These are phyloP conservation scores for Zoanthus solanderi DNA, from an alignment of 92 coral and sea anemone species.

Conservation along the genomic window DNA sequence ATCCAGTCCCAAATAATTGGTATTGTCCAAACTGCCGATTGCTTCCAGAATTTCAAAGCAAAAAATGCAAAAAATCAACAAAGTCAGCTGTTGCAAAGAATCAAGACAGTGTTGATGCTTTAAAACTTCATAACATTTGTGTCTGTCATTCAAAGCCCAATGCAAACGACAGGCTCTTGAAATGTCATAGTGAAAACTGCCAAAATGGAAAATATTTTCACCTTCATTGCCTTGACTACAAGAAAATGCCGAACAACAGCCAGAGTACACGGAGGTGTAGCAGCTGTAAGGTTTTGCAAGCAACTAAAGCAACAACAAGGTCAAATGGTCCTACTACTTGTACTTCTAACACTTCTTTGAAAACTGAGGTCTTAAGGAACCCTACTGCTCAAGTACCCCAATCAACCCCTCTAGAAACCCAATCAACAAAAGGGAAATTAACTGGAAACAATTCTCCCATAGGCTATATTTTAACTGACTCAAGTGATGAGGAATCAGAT, in stretches of 20 bases:
- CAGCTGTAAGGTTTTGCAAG: background rate
- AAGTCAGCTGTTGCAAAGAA: background rate
- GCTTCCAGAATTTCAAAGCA: slow-evolving; percentile 62
- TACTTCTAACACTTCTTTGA: slow-evolving; percentile 55
- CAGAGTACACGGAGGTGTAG: slow-evolving; percentile 2
- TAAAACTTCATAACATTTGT: background rate
- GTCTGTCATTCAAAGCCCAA: background rate
- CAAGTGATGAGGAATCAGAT: slow-evolving; percentile 47
- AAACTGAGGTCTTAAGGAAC: slow-evolving; percentile 21
- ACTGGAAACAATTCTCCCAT: background rate
- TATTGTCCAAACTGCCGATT: slow-evolving; percentile 70
- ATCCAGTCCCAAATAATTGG: slow-evolving; percentile 65
- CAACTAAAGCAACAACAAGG: slow-evolving; percentile 40
- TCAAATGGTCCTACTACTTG: slow-evolving; percentile 52
- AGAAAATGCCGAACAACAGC: slow-evolving; percentile 28
- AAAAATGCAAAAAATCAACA: slow-evolving; percentile 23
- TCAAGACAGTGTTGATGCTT: background rate
- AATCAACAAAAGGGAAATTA: background rate
- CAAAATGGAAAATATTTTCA: slow-evolving; percentile 8
- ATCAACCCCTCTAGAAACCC: background rate
- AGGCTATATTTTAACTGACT: slow-evolving; percentile 8
- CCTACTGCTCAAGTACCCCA: no score
- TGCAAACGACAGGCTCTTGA: background rate
- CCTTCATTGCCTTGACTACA: slow-evolving; percentile 7
- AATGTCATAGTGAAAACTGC: slow-evolving; percentile 4